phyloP scores from a whole-genome alignment of 2,888 invertebrate genomes.

The Agonum fuliginosum region DNA sequence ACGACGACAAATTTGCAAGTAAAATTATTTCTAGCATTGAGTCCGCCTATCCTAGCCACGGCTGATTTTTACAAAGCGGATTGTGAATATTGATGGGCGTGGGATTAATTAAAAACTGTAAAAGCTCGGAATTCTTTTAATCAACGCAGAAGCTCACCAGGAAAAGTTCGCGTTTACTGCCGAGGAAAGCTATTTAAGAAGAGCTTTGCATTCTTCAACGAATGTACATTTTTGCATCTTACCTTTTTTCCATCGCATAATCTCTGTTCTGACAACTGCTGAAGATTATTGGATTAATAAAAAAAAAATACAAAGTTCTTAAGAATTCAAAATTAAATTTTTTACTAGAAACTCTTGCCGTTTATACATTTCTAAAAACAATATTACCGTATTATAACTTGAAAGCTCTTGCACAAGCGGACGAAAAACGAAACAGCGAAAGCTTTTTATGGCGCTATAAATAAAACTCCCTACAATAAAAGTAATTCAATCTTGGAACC shows the following conservation, averaged over 20 bases:
- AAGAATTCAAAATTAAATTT: conserved; percentile 6
- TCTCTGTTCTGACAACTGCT: conserved; percentile 22
- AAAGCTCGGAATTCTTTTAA: conserved; percentile 55
- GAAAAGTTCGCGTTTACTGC: conserved; percentile 32
- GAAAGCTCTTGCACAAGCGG: conserved; percentile 3
- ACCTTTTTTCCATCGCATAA: conserved; percentile 12
- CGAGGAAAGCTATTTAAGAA: conserved; percentile 42
- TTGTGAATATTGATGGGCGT: conserved; percentile 58
- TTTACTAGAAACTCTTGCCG: neutral
- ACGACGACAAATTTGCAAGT: conserved; percentile 56
- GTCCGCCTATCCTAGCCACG: neutral
- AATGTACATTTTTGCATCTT: conserved; percentile 29
- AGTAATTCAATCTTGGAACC: conserved; percentile 34
- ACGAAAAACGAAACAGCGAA: conserved; percentile 20
- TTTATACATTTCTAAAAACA: conserved; percentile 15
- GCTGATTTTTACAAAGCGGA: conserved; percentile 53
- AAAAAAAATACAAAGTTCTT: conserved; percentile 9
- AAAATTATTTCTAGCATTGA: conserved; percentile 54
- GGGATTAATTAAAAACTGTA: conserved; percentile 57
- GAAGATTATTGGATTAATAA: conserved; percentile 28
- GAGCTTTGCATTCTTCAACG: conserved; percentile 51
- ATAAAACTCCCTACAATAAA: conserved; percentile 40
- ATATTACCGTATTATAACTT: conserved; percentile 9
- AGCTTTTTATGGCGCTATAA: conserved; percentile 31
- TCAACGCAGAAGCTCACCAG: conserved; percentile 51